phyloP scores from a whole-genome alignment of 2,797 vertebrate genomes.

The Artibeus lituratus region DNA sequence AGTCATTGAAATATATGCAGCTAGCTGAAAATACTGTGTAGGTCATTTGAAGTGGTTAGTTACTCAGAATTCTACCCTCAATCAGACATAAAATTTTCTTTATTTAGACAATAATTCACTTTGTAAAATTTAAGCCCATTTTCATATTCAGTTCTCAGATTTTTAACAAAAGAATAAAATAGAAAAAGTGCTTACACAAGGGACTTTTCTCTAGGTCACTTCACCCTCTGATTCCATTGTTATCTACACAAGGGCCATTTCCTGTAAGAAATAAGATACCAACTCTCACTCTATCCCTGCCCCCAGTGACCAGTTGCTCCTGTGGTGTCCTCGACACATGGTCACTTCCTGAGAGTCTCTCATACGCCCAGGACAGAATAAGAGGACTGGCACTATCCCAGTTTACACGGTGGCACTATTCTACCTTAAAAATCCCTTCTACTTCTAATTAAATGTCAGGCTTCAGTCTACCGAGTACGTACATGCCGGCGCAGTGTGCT shows the following conservation, averaged over 20 bases:
- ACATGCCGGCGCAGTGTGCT: not conserved
- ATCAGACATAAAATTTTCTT: not conserved
- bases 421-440: slow-evolving; percentile 6
- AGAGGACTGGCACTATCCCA: slow-evolving; percentile 12
- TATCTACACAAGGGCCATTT: not conserved
- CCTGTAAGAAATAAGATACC: slow-evolving; percentile 14
- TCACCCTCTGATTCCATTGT: not conserved
- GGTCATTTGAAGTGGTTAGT: not conserved
- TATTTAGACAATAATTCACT: not conserved
- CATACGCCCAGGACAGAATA: not conserved
- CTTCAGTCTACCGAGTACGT: slow-evolving; percentile 35
- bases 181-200: not conserved
- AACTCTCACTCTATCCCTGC: not conserved
- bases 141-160: not conserved
- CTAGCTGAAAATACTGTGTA: not conserved
- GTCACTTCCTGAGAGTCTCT: not conserved
- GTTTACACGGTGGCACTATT: not conserved
- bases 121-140: not conserved
- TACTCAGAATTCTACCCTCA: not conserved
- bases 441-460: slow-evolving; percentile 57
- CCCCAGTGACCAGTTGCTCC: not conserved
- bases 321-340: slow-evolving; percentile 37
- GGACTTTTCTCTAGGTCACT: slow-evolving; percentile 3
- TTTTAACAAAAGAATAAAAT: not conserved
- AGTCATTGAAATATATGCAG: not conserved